Evolutionary conservation across 2,797 vertebrate species (phyloP), one percentile per base, ranked within the genome.

Genomic region (Pseudochirops corinnae): DNA sequence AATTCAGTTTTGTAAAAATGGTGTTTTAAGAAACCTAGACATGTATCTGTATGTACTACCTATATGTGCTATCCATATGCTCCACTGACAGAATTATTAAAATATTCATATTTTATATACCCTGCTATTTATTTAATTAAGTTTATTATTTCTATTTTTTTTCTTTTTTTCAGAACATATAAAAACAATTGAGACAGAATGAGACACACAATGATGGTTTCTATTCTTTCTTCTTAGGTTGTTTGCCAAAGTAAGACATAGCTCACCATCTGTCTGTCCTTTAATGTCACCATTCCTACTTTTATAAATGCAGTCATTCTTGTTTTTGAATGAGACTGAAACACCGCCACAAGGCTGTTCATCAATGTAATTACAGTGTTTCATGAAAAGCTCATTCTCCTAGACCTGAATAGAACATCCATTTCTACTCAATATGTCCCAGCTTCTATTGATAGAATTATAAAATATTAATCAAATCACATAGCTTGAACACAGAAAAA

Each of bases 1-100:
- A 93, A 94, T 95, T 96, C 2, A n/a, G 1, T 95, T 95, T 92
- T 95, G 90, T 56, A 1, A 16, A 4, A 94, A 16, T 52, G 9
- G 14, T n/a, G 33, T 0, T 14, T 5, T 90, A 33, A 62, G 93
- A 21, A 94, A 90, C 21, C 33, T 1, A 57, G 0, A 11, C 1
- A 58, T 0, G 87, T 93, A 90, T 53, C 57, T 55, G 0, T 24
- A 0, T 82, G 53, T 91, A 46, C 13, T 67, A 0, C 50, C 46
- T 39, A 58, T 0, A 24, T 92, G 94, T 94, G 28, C 55, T 0
- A 6, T 18, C 50, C 31, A 58, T 91, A 93, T 93, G 33, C 53
- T 0, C 5, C n/a, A 60, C 55, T 90, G 13, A 52, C 52, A 56
- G 5, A 56, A 53, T 52, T 24, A 18, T 57, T 91, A 60, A 94